Percentiles rank a stretch among this genome's conserved stretches.
Conservation (phyloP, 2,797 vertebrate genomes). For the Momotus momota region DNA sequence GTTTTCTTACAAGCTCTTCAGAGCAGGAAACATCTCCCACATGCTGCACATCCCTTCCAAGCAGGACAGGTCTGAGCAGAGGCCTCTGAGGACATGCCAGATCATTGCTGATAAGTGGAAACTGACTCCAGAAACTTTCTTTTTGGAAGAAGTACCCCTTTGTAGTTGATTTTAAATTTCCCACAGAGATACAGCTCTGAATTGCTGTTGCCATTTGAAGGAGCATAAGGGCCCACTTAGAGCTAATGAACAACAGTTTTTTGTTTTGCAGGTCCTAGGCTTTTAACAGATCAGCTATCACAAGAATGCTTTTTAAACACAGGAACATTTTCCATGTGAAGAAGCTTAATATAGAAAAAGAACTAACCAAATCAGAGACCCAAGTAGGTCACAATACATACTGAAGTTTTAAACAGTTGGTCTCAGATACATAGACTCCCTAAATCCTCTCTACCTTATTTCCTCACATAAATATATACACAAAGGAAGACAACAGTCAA, state of each 20-base stretch:
- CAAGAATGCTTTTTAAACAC: background rate
- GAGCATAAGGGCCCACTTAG: background rate
- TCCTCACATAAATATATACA: background rate
- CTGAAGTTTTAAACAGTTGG: background rate
- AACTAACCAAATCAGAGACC: background rate
- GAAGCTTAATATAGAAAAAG: background rate
- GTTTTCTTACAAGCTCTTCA: background rate
- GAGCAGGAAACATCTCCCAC: background rate
- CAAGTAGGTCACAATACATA: background rate
- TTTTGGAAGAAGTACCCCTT: background rate
- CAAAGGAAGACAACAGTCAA: background rate
- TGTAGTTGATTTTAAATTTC: background rate
- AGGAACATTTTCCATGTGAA: background rate
- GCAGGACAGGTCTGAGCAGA: background rate
- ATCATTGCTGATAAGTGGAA: background rate
- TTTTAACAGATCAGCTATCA: background rate
- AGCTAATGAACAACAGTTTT: background rate
- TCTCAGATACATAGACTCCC: background rate
- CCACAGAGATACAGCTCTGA: background rate
- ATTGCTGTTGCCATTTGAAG: background rate
- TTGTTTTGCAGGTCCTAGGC: background rate
- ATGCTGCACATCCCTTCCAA: rapidly evolving
- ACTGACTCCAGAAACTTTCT: background rate
- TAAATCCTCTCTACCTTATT: background rate
- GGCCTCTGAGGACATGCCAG: background rate